phyloP scores from a whole-genome alignment of 2,797 vertebrate species.

The Gobionotothen gibberifrons region DNA sequence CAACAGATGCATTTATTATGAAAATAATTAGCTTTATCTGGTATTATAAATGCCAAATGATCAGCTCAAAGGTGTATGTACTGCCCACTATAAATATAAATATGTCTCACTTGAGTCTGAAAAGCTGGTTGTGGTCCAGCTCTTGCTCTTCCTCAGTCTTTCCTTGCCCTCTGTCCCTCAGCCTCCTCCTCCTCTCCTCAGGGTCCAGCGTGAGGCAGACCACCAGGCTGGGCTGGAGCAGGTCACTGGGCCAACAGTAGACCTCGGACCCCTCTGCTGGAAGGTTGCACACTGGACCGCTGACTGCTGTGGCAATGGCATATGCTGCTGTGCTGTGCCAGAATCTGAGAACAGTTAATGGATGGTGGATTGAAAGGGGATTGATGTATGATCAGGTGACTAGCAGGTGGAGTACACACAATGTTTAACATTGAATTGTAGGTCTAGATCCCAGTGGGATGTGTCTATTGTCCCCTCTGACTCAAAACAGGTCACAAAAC shows the following conservation, averaged over 20 bases:
- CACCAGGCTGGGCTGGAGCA: constrained; percentile 89
- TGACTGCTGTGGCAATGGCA: constrained; percentile 91
- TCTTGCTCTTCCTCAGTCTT: constrained; percentile 90
- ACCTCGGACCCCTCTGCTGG: constrained; percentile 85
- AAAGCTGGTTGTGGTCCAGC: constrained; percentile 87
- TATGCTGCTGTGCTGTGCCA: constrained; percentile 97
- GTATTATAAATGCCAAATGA: neutral
- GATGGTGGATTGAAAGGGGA: constrained; percentile 25
- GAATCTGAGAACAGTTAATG: constrained; percentile 81
- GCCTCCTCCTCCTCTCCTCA: constrained; percentile 85
- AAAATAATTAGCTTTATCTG: neutral
- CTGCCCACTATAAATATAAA: neutral
- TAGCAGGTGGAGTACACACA: neutral
- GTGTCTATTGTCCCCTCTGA: neutral
- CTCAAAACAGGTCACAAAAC: constrained; percentile 36
- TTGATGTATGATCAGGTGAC: constrained; percentile 24
- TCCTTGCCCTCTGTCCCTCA: constrained; percentile 83
- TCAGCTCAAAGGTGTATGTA: neutral
- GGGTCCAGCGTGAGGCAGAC: constrained; percentile 89
- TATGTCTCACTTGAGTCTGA: constrained; percentile 88
- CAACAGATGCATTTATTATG: neutral
- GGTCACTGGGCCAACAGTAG: constrained; percentile 92
- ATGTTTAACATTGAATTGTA: constrained; percentile 29
- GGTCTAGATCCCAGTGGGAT: constrained; percentile 19
- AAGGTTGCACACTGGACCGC: constrained; percentile 84